Evolutionary conservation across 2,113 vertebrate species (phyloP).

Genomic region (Mus musculus): DNA sequence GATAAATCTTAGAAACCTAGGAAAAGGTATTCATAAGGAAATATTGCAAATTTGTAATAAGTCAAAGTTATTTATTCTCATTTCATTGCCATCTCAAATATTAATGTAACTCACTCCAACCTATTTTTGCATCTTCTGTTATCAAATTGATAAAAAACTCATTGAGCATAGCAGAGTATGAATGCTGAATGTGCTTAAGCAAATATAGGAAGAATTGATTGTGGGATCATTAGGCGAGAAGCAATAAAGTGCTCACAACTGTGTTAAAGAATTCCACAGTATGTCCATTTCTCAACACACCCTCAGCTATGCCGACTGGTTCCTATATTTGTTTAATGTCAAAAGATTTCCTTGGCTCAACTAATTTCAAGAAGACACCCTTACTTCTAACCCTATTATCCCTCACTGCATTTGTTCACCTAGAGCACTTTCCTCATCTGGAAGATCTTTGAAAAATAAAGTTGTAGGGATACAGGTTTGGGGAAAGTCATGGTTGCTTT

Average conservation of each 20-base stretch:
- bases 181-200: not conserved
- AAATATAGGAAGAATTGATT: constrained; percentile 10
- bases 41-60: constrained; percentile 32
- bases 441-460: constrained; percentile 52
- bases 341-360: not conserved
- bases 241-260: not conserved
- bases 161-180: constrained; percentile 10
- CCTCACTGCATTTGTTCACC: not conserved
- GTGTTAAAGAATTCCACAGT: not conserved
- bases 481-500: not conserved
- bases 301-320: not conserved
- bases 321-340: constrained; percentile 42
- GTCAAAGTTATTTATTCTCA: constrained; percentile 42
- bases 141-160: not conserved
- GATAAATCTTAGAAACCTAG: constrained; percentile 37
- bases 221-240: not conserved
- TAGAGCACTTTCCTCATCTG: constrained; percentile 9
- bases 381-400: not conserved
- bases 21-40: constrained; percentile 44
- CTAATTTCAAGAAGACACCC: constrained; percentile 3
- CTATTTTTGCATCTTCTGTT: constrained; percentile 27
- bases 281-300: not conserved
- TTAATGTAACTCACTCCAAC: constrained; percentile 1
- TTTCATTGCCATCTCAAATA: constrained; percentile 39
- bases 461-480: not conserved